phyloP scores from a whole-genome alignment of 2,888 invertebrate genomes.

The Dysmachus trigonus region DNA sequence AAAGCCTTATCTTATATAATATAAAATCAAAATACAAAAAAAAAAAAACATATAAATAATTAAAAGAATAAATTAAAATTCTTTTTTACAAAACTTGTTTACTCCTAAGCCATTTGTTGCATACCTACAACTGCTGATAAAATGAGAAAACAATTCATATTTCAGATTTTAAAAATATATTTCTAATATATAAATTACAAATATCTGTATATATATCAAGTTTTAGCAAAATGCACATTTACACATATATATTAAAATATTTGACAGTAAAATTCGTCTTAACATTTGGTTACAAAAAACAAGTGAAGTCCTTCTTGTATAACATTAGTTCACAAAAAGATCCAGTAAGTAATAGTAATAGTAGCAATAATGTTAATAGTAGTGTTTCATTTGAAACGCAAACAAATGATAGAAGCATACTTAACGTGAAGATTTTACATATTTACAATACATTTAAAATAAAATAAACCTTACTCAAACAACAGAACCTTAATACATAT shows the following conservation, averaged over 20 bases:
- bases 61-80: too few species aligned
- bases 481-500: not conserved
- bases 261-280: not conserved
- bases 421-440: not conserved
- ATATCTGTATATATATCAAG: not conserved
- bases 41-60: too few species aligned
- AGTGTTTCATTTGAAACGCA: not conserved
- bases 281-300: not conserved
- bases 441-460: not conserved
- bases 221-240: slow-evolving; percentile 6
- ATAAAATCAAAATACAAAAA: too few species aligned
- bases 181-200: slow-evolving; percentile 20
- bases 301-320: not conserved
- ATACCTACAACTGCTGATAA: not conserved
- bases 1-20: too few species aligned
- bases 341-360: not conserved
- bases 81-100: too few species aligned
- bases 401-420: not conserved
- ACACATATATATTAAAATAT: slow-evolving; percentile 4
- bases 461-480: not conserved
- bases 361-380: not conserved
- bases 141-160: not conserved
- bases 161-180: slow-evolving; percentile 21
- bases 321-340: not conserved
- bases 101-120: too few species aligned